phyloP scores from a whole-genome alignment of 1,140 invertebrate genomes.

The Zaprionus kolodkinae region DNA sequence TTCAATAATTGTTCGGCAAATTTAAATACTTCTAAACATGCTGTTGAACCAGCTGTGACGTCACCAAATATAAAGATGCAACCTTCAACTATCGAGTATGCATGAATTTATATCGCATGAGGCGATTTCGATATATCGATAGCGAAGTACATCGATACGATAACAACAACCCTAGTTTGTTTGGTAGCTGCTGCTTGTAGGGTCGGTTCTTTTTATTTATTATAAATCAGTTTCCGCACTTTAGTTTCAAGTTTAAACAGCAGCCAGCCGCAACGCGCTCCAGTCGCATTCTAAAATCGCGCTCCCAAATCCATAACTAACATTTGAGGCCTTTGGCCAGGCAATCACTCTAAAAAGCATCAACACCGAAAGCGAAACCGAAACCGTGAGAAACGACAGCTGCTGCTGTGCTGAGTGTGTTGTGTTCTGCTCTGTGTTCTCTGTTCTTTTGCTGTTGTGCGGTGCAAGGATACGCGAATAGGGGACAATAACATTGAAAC shows the following conservation, averaged over 20 bases:
- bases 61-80: not conserved
- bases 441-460: conserved; percentile 32
- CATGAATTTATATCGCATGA: not conserved
- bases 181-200: conserved; percentile 50
- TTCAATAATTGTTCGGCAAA: not conserved
- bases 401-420: conserved; percentile 58
- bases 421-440: conserved; percentile 25
- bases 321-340: conserved; percentile 26
- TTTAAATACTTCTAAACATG: not conserved
- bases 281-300: conserved; percentile 54
- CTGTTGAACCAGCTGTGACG: not conserved
- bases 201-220: conserved; percentile 71
- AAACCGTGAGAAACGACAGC: conserved; percentile 78
- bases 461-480: conserved; percentile 58
- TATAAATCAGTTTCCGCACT: conserved; percentile 70
- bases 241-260: conserved; percentile 70
- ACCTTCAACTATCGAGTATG: not conserved
- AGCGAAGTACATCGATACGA: conserved; percentile 29
- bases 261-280: conserved; percentile 60
- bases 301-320: conserved; percentile 31
- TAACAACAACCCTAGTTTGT: conserved; percentile 60
- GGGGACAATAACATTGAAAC: conserved; percentile 49
- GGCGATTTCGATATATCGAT: conserved; percentile 1
- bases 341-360: conserved; percentile 38
- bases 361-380: conserved; percentile 64